A percentile compares a stretch with the other conserved stretches of the same genome.
These are phyloP conservation scores for Parasteatoda tepidariorum DNA, from an alignment of 1,140 invertebrate species.

Conservation along the genomic window DNA sequence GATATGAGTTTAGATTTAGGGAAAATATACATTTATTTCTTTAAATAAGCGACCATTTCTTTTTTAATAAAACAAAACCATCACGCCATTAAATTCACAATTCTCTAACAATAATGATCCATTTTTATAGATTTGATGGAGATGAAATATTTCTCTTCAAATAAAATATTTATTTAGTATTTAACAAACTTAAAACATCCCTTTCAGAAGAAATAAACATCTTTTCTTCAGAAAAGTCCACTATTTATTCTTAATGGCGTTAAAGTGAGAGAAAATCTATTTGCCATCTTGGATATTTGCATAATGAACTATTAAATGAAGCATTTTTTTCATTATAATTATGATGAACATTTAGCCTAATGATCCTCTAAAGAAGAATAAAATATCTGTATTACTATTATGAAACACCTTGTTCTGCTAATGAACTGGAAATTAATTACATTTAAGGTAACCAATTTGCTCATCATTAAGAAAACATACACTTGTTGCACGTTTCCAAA, in stretches of 20 bases:
- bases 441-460: too few species aligned
- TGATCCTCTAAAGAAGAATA: neutral
- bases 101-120: neutral
- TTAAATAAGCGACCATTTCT: too few species aligned
- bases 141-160: neutral
- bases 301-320: neutral
- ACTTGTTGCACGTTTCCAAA: too few species aligned
- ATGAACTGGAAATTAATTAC: constrained; percentile 4
- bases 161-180: too few species aligned
- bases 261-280: neutral
- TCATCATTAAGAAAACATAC: too few species aligned
- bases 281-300: neutral
- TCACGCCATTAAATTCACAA: constrained; percentile 10
- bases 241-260: constrained; percentile 11
- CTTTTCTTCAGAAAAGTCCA: neutral
- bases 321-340: neutral
- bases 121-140: neutral
- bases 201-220: neutral
- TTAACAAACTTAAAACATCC: too few species aligned
- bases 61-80: too few species aligned
- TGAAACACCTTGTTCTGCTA: constrained; percentile 6
- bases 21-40: too few species aligned
- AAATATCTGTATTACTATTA: neutral
- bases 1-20: too few species aligned
- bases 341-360: constrained; percentile 7